Percentiles rank a stretch among this genome's conserved stretches.
These are phyloP conservation scores for Hoplias malabaricus DNA, from an alignment of 2,113 vertebrate genomes.

Conservation along the genomic window DNA sequence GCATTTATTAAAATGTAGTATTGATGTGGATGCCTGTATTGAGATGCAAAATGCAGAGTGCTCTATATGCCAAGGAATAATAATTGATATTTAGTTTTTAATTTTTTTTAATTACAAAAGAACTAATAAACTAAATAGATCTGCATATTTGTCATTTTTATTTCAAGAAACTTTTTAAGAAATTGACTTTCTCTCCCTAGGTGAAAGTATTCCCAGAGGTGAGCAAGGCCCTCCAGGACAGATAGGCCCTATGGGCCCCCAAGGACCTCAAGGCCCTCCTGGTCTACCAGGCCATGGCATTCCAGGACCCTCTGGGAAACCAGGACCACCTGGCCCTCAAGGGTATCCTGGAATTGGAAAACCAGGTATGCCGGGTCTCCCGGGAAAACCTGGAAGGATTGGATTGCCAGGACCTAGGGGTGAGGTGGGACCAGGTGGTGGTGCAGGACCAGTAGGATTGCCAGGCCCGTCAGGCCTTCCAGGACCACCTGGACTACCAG, in stretches of 20 bases:
- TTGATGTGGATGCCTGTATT: too few species aligned
- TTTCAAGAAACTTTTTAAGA: not conserved
- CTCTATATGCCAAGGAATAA: too few species aligned
- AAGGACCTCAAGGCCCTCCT: conserved; percentile 82
- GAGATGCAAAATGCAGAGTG: too few species aligned
- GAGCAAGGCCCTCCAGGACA: conserved; percentile 83
- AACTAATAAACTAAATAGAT: not conserved
- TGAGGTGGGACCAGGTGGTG: conserved; percentile 66
- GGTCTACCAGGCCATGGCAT: conserved; percentile 81
- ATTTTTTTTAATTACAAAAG: not conserved
- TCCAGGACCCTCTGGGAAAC: conserved; percentile 67
- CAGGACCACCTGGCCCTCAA: conserved; percentile 67
- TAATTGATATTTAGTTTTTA: too few species aligned
- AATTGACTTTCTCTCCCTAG: conserved; percentile 42
- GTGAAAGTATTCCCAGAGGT: conserved; percentile 82
- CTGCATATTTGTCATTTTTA: too few species aligned
- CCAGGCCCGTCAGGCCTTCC: conserved; percentile 68
- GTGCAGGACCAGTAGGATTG: conserved; percentile 65
- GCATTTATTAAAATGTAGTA: too few species aligned
- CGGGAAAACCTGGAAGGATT: conserved; percentile 71
- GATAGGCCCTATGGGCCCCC: conserved; percentile 82
- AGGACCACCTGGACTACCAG: conserved; percentile 73
- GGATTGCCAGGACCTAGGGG: conserved; percentile 68
- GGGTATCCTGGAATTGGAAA: conserved; percentile 74
- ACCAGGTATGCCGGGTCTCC: conserved; percentile 72